Conservation (phyloP, 2,797 vertebrate genomes). For the Sebastes diaconus region DNA sequence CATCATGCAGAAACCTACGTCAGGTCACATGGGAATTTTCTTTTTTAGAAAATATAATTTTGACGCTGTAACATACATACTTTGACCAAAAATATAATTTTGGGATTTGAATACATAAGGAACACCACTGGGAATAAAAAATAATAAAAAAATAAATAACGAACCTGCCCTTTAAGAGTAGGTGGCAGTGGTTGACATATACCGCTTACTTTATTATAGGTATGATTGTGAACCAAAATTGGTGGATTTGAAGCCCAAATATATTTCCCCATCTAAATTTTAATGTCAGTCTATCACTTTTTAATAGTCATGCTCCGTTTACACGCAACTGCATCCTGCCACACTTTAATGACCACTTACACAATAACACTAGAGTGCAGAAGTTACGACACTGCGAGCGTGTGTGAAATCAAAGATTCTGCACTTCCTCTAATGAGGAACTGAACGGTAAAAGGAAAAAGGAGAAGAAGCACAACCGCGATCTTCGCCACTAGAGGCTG, state of each 20-base stretch:
- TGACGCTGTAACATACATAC: too few species aligned
- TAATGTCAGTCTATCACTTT: not conserved
- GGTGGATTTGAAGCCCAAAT: not conserved
- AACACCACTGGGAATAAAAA: too few species aligned
- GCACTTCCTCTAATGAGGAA: constrained; percentile 34
- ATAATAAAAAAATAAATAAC: too few species aligned
- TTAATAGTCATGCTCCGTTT: constrained; percentile 2
- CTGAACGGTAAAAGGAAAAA: not conserved
- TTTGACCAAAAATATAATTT: too few species aligned
- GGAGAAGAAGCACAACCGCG: not conserved
- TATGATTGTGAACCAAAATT: not conserved
- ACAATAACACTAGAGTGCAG: not conserved
- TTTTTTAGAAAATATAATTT: too few species aligned
- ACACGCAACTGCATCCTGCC: not conserved
- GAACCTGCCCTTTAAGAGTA: too few species aligned
- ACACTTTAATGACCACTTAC: constrained; percentile 4
- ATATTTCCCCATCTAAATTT: constrained; percentile 5
- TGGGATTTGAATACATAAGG: too few species aligned
- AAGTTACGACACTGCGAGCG: not conserved
- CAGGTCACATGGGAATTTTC: too few species aligned
- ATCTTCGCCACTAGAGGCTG: constrained; percentile 75
- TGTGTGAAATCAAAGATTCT: constrained; percentile 20
- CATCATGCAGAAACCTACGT: too few species aligned
- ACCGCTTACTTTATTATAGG: not conserved
- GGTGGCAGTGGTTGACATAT: not conserved